A percentile compares a stretch with the other conserved stretches of the same genome.
These are phyloP conservation scores for Hestina assimilis DNA, from an alignment of 1,140 invertebrate genomes.

Conservation along the genomic window DNA sequence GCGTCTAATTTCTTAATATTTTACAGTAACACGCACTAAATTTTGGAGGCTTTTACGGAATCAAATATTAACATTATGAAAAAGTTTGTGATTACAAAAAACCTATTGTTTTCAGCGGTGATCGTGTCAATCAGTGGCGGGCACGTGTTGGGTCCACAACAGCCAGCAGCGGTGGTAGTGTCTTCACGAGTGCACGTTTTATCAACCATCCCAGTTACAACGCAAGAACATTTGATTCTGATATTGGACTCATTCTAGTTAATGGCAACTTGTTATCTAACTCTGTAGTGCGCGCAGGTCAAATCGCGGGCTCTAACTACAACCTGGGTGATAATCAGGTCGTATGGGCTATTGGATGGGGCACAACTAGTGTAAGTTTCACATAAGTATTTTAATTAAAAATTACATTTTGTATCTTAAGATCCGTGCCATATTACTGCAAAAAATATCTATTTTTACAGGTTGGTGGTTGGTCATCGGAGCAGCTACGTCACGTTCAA, in stretches of 20 bases:
- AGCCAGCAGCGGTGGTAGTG: constrained; percentile 23
- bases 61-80: no score
- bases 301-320: constrained; percentile 27
- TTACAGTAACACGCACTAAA: no score
- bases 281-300: constrained; percentile 14
- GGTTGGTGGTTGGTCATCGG: constrained; percentile 24
- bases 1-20: no score
- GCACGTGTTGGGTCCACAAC: constrained; percentile 25
- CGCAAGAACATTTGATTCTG: constrained; percentile 15
- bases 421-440: no score
- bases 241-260: constrained; percentile 62
- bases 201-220: constrained; percentile 21
- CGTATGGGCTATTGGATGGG: constrained; percentile 42
- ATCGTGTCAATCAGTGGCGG: constrained; percentile 1
- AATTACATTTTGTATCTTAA: no score
- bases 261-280: constrained; percentile 45
- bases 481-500: constrained; percentile 32
- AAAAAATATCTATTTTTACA: constrained; percentile 21
- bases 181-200: constrained; percentile 2
- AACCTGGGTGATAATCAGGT: constrained; percentile 31
- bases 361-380: constrained; percentile 2
- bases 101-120: background rate
- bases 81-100: no score
- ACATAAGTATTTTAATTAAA: background rate
- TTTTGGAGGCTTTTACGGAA: no score